Base-by-base conservation (phyloP, 2,797 vertebrate species). In the Propithecus perrieri region DNA sequence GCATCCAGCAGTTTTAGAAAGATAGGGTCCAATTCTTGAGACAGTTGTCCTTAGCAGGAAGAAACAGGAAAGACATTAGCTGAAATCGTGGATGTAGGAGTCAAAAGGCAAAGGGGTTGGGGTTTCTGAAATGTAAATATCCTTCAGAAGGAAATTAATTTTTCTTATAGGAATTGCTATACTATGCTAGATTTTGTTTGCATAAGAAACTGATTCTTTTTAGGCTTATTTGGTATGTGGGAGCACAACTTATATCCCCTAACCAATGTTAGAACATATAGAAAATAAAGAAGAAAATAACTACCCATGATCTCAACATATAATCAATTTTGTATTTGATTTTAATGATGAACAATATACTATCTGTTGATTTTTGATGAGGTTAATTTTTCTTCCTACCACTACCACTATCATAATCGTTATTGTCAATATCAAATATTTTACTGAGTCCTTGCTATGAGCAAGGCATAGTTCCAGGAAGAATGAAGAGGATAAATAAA, bases 31-130 rank as follows among this genome's bases (percentile, higher is more conserved):
- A 80, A 2, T 83, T 92, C 63, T 89, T 24, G 0, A 76, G 63
- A 75, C 33, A 84, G 74, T 78, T 35, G 10, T 89, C 46, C 88
- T 86, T 75, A 69, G 91, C 75, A 48, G 97, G 96, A 89, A 89
- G 63, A 78, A 97, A 63, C 22, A n/a, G 46, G 43, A 20, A 59
- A 48, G 53, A 83, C 81, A 50, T 50, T 28, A 48, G 72, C 30
- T 91, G 81, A 88, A 67, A 92, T 83, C 38, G 71, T 92, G 74
- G 53, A 65, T 18, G 9, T 38, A 65, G 69, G 12, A 9, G 72
- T 22, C 76, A 72, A 83, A 95, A 94, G 55, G 10, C 72, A 69
- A 11, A 24, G 38, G 35, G 30, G 18, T 80, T 85, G 48, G 78
- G 50, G 67, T 75, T 91, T 92, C 71, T 72, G 30, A 86, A 85